These are phyloP conservation scores for Axis porcinus DNA, from an alignment of 2,113 vertebrate genomes.

Conservation along the genomic window DNA sequence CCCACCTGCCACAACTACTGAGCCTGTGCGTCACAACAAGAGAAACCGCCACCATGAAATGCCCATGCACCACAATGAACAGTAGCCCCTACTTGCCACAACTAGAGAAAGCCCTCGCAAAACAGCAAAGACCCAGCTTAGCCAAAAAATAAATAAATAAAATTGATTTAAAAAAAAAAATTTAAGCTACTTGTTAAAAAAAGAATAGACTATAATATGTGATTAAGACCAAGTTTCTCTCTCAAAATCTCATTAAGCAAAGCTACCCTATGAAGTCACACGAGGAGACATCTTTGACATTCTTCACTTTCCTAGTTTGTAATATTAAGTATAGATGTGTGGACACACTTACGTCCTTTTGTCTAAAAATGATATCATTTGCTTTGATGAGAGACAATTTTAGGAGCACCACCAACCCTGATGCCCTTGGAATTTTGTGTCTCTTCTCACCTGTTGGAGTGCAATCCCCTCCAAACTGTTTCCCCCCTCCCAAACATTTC, in stretches of 20 bases:
- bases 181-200: background rate
- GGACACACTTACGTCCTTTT: background rate
- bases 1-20: background rate
- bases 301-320: background rate
- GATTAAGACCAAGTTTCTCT: background rate
- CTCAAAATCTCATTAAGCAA: background rate
- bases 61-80: fast-evolving
- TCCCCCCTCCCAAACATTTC: background rate
- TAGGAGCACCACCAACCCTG: background rate
- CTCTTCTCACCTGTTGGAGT: background rate
- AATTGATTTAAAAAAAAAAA: background rate
- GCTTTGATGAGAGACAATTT: background rate
- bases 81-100: background rate
- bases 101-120: background rate
- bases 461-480: background rate
- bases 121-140: background rate
- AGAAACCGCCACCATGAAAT: fast-evolving
- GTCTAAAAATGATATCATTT: background rate
- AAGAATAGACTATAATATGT: background rate
- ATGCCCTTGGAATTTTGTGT: background rate
- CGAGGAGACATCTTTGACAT: background rate
- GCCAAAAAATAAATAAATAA: background rate
- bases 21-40: background rate
- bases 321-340: background rate
- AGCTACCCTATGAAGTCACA: background rate